Conservation (phyloP, 1,140 invertebrate species). For the Babylonia areolata region DNA sequence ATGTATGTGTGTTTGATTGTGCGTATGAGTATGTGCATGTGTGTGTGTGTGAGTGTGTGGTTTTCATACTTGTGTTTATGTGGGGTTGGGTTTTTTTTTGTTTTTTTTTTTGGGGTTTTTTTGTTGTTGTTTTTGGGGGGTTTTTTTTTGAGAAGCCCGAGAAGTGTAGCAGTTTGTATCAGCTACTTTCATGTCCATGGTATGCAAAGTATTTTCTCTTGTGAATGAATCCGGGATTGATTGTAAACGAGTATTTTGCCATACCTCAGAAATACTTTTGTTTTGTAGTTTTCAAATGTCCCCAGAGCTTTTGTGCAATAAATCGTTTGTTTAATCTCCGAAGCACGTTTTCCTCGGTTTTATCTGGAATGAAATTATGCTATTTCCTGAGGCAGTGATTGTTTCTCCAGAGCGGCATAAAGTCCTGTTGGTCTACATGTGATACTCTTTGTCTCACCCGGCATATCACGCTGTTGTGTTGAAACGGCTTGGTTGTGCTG, state of each 20-base stretch:
- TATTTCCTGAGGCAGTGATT: neutral
- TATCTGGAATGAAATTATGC: neutral
- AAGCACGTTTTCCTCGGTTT: neutral
- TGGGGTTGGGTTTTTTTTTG: too few relatives aligned
- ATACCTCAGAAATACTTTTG: neutral
- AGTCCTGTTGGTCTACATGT: neutral
- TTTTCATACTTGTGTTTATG: too few relatives aligned
- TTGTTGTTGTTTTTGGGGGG: too few relatives aligned
- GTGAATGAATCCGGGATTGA: neutral
- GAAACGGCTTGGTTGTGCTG: neutral
- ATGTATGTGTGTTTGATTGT: too few relatives aligned
- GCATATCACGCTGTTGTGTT: neutral
- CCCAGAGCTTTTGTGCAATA: neutral
- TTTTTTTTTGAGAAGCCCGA: too few relatives aligned
- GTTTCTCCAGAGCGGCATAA: neutral
- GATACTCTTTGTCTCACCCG: neutral
- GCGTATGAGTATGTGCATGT: too few relatives aligned
- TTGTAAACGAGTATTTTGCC: neutral
- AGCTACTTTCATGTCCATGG: neutral
- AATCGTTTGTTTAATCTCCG: neutral
- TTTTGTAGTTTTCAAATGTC: neutral
- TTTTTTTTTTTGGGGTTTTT: too few relatives aligned
- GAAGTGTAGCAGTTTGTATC: too few relatives aligned
- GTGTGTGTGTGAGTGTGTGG: too few relatives aligned
- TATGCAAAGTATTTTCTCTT: neutral